A percentile compares a stretch with the other conserved stretches of the same genome.
Conservation (phyloP, 1,140 invertebrate genomes). For the Drosophila gunungcola region DNA sequence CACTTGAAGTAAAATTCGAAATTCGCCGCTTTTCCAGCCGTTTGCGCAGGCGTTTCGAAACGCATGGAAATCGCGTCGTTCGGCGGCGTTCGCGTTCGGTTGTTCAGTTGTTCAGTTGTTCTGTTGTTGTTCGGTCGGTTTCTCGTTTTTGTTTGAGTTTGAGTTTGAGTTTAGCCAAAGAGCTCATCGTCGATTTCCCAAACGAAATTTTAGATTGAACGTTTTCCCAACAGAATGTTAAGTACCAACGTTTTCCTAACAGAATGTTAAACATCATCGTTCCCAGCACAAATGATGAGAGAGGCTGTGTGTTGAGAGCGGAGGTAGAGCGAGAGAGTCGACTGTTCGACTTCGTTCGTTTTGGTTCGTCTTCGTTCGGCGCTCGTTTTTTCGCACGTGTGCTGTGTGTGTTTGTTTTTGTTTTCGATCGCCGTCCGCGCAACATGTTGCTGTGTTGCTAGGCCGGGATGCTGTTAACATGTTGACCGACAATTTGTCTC, state of each 20-base stretch:
- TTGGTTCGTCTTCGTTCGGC: constrained; percentile 28
- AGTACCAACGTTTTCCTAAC: too few species aligned
- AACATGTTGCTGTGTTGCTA: constrained; percentile 46
- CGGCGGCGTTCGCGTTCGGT: constrained; percentile 21
- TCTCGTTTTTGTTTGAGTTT: too few species aligned
- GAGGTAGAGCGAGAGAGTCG: constrained; percentile 45
- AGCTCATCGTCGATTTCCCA: too few species aligned
- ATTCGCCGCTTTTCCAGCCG: constrained; percentile 23
- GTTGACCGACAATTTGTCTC: too few species aligned
- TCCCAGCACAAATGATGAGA: too few species aligned
- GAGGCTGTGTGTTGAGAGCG: too few species aligned
- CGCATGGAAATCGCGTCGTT: constrained; percentile 6
- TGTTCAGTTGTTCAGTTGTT: too few species aligned
- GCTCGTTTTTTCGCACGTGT: constrained; percentile 18
- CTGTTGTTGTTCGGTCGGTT: too few species aligned
- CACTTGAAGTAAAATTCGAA: constrained; percentile 15
- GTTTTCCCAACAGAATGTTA: too few species aligned
- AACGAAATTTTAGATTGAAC: too few species aligned
- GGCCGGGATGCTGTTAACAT: constrained; percentile 11
- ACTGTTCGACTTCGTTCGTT: constrained; percentile 41
- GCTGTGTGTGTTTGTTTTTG: constrained; percentile 5
- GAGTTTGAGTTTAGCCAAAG: too few species aligned
- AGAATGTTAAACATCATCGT: too few species aligned
- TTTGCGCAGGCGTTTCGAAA: constrained; percentile 61
- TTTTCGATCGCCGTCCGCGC: constrained; percentile 31